Base-by-base conservation (phyloP, 2,797 vertebrate species). In the Valencia hispanica region DNA sequence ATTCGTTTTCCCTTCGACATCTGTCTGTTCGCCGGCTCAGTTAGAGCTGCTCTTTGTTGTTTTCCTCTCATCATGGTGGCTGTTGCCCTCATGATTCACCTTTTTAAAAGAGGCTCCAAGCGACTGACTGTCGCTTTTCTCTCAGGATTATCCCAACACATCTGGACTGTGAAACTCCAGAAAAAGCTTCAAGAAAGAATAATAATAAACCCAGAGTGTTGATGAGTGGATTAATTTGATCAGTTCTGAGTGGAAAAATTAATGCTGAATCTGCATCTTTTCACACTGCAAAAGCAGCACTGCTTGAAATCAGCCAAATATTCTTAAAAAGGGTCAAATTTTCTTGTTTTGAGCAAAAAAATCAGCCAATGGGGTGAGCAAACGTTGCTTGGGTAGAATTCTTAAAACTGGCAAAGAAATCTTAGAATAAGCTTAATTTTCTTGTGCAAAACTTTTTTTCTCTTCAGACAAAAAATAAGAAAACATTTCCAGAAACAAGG, bases 1-100 rank as follows among this genome's bases (percentile, higher is more conserved):
- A 61, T 32, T 68, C 4, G 36, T n/a, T 20, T 17, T 59, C 9
- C 53, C 22, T 20, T 45, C 55, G 71, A 61, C 57, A 32, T 41
- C 66, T 79, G 48, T 50, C 30, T 79, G 57, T 77, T 36, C 76
- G 39, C 45, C 61, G 25, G 15, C 34, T 48, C 32, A 57, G 18
- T 47, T 3, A 53, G 22, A 75, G 18, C 48, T 48, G 36, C 30
- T 45, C 17, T 27, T 63, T 70, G 59, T 30, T 70, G 18, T 68
- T 18, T 34, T 25, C 2, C 45, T 81, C 15, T 61, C 7, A 14
- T 11, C 8, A 25, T 63, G 27, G 17, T 72, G 27, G 45, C 45
- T 39, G 45, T 74, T 34, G 32, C 70, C 45, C 0, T 83, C 25
- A 3, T 57, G 43, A 14, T 9, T 66, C 61, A 0, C 20, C 51